Conservation (phyloP, 2,888 invertebrate species). For the Frankliniella intonsa region DNA sequence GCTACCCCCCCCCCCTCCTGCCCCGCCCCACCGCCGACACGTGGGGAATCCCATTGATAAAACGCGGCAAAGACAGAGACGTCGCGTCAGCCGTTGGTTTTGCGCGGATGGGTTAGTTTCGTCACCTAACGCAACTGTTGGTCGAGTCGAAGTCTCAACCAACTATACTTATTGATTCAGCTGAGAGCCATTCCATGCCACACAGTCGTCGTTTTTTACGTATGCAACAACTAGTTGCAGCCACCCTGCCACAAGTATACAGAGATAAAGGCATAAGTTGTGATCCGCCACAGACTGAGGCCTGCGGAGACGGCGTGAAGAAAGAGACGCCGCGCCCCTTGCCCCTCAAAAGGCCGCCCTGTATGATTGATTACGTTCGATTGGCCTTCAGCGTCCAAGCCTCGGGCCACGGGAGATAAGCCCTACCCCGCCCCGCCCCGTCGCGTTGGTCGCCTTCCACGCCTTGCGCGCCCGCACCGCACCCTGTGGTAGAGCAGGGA, state of each 20-base stretch:
- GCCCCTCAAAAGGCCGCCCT: neutral
- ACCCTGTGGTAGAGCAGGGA: too few species aligned
- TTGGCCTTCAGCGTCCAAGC: neutral
- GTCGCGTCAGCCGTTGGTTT: neutral
- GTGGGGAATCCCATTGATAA: conserved; percentile 1
- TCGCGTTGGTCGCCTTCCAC: too few species aligned
- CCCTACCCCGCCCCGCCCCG: neutral
- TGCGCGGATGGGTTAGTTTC: neutral
- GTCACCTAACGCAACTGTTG: neutral
- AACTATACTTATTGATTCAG: too few species aligned
- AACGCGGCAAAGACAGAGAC: neutral
- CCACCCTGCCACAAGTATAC: too few species aligned
- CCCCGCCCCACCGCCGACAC: neutral
- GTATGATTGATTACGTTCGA: neutral
- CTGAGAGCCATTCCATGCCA: too few species aligned
- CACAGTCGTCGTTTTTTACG: too few species aligned
- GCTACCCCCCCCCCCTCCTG: neutral
- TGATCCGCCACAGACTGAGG: too few species aligned
- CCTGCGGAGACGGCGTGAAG: neutral
- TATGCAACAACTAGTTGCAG: too few species aligned
- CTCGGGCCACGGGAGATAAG: neutral
- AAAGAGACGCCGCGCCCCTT: neutral
- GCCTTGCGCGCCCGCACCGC: too few species aligned
- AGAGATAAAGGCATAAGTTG: too few species aligned
- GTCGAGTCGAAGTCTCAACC: too few species aligned